A percentile compares a stretch with the other conserved stretches of the same genome.
Conservation (phyloP, 2,888 invertebrate genomes). For the Caenorhabditis angaria region DNA sequence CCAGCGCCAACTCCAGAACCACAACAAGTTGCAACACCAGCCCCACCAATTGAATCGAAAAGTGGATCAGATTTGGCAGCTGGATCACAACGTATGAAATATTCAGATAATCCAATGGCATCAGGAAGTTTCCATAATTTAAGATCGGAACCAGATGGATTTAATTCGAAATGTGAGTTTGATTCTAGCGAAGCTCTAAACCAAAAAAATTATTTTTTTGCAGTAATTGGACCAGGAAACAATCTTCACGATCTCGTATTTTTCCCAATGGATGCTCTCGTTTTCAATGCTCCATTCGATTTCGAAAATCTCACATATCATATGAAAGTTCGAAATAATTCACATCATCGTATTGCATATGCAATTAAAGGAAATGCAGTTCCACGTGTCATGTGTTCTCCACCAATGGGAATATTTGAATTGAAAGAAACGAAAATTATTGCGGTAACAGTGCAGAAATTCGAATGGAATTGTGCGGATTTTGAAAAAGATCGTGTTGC, state of each 20-base stretch:
- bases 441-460: conserved; percentile 34
- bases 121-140: background rate
- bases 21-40: background rate
- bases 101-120: conserved; percentile 9
- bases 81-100: background rate
- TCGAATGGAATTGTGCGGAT: conserved; percentile 26
- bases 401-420: conserved; percentile 33
- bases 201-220: too few relatives aligned
- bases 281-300: conserved; percentile 47
- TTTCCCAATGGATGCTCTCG: conserved; percentile 23
- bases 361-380: conserved; percentile 44
- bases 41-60: background rate
- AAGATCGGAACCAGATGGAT: conserved; percentile 3
- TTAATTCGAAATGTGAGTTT: conserved; percentile 6
- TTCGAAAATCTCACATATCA: conserved; percentile 43
- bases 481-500: conserved; percentile 37
- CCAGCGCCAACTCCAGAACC: background rate
- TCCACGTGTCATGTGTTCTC: conserved; percentile 38
- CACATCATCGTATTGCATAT: conserved; percentile 40
- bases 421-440: conserved; percentile 17
- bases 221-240: conserved; percentile 22
- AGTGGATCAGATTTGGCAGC: conserved; percentile 3
- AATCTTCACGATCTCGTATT: conserved; percentile 38
- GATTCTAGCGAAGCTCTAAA: background rate
- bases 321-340: conserved; percentile 38